Evolutionary conservation across 64 coral and sea anemone species (phyloP).

Genomic region (Porites lutea): DNA sequence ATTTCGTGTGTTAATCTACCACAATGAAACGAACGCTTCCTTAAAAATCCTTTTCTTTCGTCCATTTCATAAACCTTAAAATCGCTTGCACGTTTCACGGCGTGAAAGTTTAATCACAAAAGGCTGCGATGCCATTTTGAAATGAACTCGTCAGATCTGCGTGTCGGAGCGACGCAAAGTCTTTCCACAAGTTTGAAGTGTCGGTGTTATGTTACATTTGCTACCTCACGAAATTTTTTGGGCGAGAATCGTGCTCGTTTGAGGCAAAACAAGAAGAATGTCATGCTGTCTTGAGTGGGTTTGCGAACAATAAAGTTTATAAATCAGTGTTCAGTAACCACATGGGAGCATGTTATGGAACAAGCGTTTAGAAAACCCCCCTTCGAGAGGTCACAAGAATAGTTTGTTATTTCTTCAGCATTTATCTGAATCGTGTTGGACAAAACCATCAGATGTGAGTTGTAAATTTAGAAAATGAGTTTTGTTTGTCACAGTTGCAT

Average conservation of each 20-base stretch:
- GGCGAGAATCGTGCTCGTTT: not conserved
- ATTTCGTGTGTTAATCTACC: slow-evolving; percentile 9
- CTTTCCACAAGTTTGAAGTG: slow-evolving; percentile 19
- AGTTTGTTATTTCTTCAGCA: not conserved
- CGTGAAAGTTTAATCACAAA: not conserved
- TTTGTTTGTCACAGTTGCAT: slow-evolving; percentile 4
- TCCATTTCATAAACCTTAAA: not conserved
- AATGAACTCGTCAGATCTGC: not conserved
- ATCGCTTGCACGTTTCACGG: not conserved
- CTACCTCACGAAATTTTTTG: not conserved
- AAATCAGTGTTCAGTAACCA: not conserved
- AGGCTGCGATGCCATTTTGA: not conserved
- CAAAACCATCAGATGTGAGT: not conserved
- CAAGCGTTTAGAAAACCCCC: not conserved
- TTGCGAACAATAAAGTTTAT: not conserved
- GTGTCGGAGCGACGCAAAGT: not conserved
- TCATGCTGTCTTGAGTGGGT: not conserved
- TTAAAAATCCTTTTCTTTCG: not conserved
- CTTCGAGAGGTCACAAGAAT: not conserved
- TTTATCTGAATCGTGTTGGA: too few species aligned
- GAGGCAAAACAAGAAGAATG: not conserved
- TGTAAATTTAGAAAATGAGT: slow-evolving; percentile 26
- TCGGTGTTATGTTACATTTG: slow-evolving; percentile 5
- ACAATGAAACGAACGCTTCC: not conserved
- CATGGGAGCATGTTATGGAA: not conserved